Percentiles rank a stretch among this genome's conserved stretches.
phyloP scores from a whole-genome alignment of 2,888 invertebrate species.

The Himalopsyche tibetana region DNA sequence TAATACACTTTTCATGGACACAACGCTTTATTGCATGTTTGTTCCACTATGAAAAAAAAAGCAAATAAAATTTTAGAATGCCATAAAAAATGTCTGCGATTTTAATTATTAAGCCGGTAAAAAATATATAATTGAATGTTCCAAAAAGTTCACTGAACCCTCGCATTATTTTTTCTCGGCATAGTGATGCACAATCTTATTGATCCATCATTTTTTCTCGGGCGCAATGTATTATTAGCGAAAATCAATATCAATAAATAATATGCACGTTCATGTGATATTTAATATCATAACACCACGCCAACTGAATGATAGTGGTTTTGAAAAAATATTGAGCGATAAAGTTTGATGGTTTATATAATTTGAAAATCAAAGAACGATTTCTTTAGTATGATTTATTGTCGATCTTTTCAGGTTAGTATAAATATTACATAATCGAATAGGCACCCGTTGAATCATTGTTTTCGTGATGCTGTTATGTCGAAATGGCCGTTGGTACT shows the following conservation, averaged over 20 bases:
- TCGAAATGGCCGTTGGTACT: too few species aligned
- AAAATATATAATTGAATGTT: conserved; percentile 9
- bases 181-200: conserved; percentile 6
- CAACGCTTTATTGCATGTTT: not conserved
- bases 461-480: too few species aligned
- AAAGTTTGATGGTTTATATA: not conserved
- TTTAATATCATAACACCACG: not conserved
- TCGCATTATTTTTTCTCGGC: not conserved
- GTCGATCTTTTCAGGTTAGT: too few species aligned
- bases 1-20: not conserved
- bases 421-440: too few species aligned
- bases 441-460: too few species aligned
- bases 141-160: not conserved
- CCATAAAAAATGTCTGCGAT: not conserved
- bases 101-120: conserved; percentile 11
- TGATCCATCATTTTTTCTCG: conserved; percentile 7
- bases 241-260: conserved; percentile 30
- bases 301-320: not conserved
- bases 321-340: not conserved
- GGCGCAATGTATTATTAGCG: conserved; percentile 13
- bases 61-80: not conserved
- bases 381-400: too few species aligned
- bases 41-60: not conserved
- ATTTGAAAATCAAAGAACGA: not conserved
- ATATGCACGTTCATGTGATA: not conserved